Percentiles rank a stretch among this genome's conserved stretches.
Evolutionary conservation across 2,113 vertebrate species (phyloP).

Genomic region (Barnardius zonarius): DNA sequence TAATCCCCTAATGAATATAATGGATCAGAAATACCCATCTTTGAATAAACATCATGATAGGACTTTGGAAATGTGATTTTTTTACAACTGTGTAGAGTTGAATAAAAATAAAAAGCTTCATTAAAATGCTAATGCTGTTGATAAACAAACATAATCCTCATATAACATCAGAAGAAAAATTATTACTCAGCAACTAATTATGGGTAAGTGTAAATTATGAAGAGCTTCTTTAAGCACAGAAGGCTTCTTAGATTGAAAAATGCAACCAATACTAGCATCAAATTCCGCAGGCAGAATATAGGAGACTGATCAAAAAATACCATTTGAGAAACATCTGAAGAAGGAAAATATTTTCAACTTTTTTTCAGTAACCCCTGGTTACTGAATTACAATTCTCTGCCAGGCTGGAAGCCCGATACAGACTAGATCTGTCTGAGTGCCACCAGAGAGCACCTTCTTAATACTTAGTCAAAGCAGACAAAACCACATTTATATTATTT

Average conservation of each 20-base stretch:
- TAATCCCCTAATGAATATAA: slow-evolving; percentile 87
- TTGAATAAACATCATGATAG: slow-evolving; percentile 5
- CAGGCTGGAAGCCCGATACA: background rate
- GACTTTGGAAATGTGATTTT: background rate
- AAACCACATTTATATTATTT: slow-evolving; percentile 13
- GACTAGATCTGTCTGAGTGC: background rate
- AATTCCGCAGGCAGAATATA: background rate
- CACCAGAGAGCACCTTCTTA: background rate
- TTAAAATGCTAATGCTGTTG: background rate
- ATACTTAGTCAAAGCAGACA: background rate
- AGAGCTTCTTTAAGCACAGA: background rate
- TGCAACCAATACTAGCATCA: background rate
- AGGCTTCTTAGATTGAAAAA: background rate
- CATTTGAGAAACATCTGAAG: background rate
- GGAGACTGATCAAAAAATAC: background rate
- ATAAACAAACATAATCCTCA: background rate
- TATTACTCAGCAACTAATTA: background rate
- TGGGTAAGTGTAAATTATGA: background rate
- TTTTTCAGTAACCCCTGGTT: background rate
- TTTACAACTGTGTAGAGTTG: background rate
- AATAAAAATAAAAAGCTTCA: background rate
- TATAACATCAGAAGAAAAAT: background rate
- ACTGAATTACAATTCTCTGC: background rate
- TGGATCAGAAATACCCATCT: slow-evolving; percentile 4
- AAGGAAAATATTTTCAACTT: background rate